Conservation (phyloP, 2,113 vertebrate species). For the Perccottus glenii region DNA sequence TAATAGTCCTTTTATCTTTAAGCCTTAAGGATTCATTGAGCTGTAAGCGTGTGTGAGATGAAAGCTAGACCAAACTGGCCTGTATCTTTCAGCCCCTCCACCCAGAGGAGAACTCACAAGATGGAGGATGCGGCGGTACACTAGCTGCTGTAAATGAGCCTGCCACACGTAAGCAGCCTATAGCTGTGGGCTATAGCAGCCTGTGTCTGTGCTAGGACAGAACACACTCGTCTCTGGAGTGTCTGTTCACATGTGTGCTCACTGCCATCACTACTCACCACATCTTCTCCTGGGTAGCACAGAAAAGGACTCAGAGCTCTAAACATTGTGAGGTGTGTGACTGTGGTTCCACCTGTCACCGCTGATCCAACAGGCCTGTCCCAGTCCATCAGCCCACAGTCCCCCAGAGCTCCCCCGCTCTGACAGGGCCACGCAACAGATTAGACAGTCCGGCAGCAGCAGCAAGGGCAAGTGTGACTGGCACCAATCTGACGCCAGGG, state of each 20-base stretch:
- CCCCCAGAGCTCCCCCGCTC: conserved; percentile 25
- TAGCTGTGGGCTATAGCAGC: conserved; percentile 58
- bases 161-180: conserved; percentile 66
- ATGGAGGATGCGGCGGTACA: conserved; percentile 74
- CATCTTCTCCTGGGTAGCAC: conserved; percentile 48
- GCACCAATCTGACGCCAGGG: conserved; percentile 18
- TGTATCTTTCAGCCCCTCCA: conserved; percentile 79
- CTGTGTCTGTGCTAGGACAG: conserved; percentile 72
- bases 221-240: conserved; percentile 65
- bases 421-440: conserved; percentile 49
- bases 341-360: conserved; percentile 51
- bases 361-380: conserved; percentile 52
- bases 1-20: conserved; percentile 43
- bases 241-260: conserved; percentile 52
- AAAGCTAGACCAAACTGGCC: conserved; percentile 67
- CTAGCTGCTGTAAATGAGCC: conserved; percentile 59
- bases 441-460: conserved; percentile 28
- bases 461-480: conserved; percentile 45
- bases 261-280: conserved; percentile 28
- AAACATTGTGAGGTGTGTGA: conserved; percentile 39
- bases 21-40: conserved; percentile 65
- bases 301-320: conserved; percentile 60
- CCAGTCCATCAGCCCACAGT: conserved; percentile 50
- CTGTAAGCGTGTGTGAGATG: conserved; percentile 69
- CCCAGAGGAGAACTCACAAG: conserved; percentile 71